Evolutionary conservation across 2,888 invertebrate genomes (phyloP), one percentile per base, ranked within the genome.

Genomic region (Synanthedon formicaeformis): DNA sequence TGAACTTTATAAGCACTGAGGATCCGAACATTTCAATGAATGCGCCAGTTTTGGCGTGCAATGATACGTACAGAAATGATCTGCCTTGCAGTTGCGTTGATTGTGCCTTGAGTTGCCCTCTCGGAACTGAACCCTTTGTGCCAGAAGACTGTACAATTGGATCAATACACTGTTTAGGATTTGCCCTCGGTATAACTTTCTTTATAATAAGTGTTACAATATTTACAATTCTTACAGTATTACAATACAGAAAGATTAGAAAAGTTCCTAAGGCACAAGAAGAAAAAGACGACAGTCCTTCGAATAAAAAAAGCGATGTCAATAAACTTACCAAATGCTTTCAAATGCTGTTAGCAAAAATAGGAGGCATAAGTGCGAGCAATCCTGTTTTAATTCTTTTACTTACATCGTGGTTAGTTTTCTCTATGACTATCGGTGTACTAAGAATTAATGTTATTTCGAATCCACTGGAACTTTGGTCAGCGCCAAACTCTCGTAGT

Each of bases 401-500:
- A 65, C 54, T 92, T 8, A 89, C 90, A 23, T 88, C 91, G 0
- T 91, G 93, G 84, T 54, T 92, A 48, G 63, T 64, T 3, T 78
- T 91, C 6, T 85, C 82, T 0, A 79, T 95, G 55, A 83, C 91
- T 3, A 91, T 89, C 59, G 97, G 97, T n/a, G 84, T 92, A 10
- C 54, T 84, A 0, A 84, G 84, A 53, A 76, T 97, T 58, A 77
- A 90, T 56, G 89, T 98, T 1, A 96, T 95, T 0, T 92, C 96
- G 0, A 92, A 97, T 73, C 98, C 98, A 0, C 92, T 97, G 1
- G 94, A 98, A 72, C 89, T 99, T 49, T 99, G 99, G 99, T 96
- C 98, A 0, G 89, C 96, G 0, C 93, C 95, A 1, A 78, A 88
- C 27, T 96, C 96, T 63, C 88, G 91, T 56, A 93, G 96, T 41